phyloP scores from a whole-genome alignment of 2,888 invertebrate species.

The Ametastegia equiseti region DNA sequence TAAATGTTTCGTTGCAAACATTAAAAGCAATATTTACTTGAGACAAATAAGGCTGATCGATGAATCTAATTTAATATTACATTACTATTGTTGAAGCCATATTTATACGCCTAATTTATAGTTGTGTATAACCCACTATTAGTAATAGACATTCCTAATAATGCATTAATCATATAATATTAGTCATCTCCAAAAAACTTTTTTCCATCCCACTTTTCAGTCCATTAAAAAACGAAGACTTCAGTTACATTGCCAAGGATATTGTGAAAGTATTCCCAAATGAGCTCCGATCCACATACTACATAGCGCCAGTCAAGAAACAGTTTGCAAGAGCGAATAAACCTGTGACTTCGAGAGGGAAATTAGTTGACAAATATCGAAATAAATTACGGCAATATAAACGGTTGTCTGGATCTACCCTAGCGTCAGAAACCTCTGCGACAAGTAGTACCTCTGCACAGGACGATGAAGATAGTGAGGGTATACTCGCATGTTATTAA shows the following conservation, averaged over 20 bases:
- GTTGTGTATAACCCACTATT: too few species aligned
- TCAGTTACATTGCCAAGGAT: background rate
- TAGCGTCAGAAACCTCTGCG: constrained; percentile 30
- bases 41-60: too few species aligned
- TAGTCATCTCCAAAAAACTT: background rate
- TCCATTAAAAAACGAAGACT: background rate
- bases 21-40: too few species aligned
- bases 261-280: background rate
- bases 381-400: constrained; percentile 4
- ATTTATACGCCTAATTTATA: too few species aligned
- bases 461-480: background rate
- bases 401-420: background rate
- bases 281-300: too few species aligned
- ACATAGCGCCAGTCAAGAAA: too few species aligned
- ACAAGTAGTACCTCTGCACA: background rate
- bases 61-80: too few species aligned
- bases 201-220: background rate
- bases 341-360: background rate
- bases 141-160: too few species aligned
- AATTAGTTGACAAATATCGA: background rate
- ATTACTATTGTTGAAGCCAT: too few species aligned
- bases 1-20: too few species aligned
- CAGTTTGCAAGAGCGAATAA: background rate
- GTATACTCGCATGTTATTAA: too few species aligned
- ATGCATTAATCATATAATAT: background rate